Evolutionary conservation across 2,888 invertebrate species (phyloP), one percentile per base, ranked within the genome.

Genomic region (Gymnoscelis rufifasciata): DNA sequence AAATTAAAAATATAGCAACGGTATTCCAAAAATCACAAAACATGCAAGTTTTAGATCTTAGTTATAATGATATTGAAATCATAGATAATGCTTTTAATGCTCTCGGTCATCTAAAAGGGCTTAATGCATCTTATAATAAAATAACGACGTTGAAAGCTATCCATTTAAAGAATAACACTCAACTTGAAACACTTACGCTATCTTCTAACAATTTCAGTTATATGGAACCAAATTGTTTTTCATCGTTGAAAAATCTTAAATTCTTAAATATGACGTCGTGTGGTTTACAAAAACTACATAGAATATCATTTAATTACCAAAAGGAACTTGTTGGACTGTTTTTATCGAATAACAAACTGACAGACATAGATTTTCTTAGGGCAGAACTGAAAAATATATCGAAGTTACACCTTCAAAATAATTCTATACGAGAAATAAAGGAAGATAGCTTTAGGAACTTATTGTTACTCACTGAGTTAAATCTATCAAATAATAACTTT

Each of bases 261-360:
- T 15, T 6, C 27, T 19, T 48, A 3, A 48, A 48, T 30, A 24
- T 48, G 26, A 31, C 43, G 8, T 48, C 47, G 0, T 26, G 47
- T 30, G 14, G 6, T 10, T 35, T 48, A 15, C 19, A 27, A 3
- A 26, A 39, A 39, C 35, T 43, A 30, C 43, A 43, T 36, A 35
- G 39, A 39, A 43, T 29, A 3, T 29, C 47, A 13, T 10, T 48
- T 7, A 29, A 43, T 6, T 10, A 23, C 15, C 19, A 43, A n/a
- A 36, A 31, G 15, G 5, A 39, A 26, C 27, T 48, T 29, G 15
- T 7, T 5, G 12, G 12, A 12, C 39, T 48, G 1, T 43, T 43
- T 43, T 30, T 48, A 13, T 43, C 47, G 36, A 39, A 43, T 30
- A 48, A 48, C 19, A 24, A 43, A 19, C 30, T 48, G n/a, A 8